Evolutionary conservation across 2,797 vertebrate genomes (phyloP), one percentile per base, ranked within the genome.

Genomic region (Sebastes iracundus): DNA sequence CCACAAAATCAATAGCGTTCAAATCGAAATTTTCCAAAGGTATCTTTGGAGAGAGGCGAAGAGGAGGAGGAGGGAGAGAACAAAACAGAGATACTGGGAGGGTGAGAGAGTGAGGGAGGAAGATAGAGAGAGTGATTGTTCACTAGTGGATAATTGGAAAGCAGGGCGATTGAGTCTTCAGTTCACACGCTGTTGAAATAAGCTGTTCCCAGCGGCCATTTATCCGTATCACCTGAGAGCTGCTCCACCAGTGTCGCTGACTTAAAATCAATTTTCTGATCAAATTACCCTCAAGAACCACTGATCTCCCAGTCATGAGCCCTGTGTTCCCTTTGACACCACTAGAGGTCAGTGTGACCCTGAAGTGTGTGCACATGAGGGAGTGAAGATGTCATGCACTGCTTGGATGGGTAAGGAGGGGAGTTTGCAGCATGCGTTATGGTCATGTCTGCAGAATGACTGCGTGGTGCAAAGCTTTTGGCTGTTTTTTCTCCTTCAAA

Each of bases 321-420:
- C 2, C 32, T 28, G 33, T 67, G 84, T 83, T 85, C 79, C 35
- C 10, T 25, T 5, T 22, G 67, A n/a, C 53, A 30, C 91, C 96
- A 95, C 94, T 90, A 95, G 95, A 93, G 93, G 94, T 93, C 95
- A 96, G 91, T 94, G 89, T 94, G 92, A 84, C 82, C 80, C 91
- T 79, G 73, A 69, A 8, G 25, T 80, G 85, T 28, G 14, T 28
- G 16, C 25, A 2, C 27, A 20, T 0, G 1, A 5, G 28, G 46
- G 28, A 84, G 77, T 79, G 82, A 88, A 74, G 88, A 75, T 82
- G 77, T 86, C 88, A 83, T 74, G 68, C 25, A 12, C 60, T 32
- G 65, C 71, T 72, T 28, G 72, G 53, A 72, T 79, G 64, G 59
- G 82, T 61, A 84, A 84, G 88, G 78, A 84, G 87, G 70, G 59